phyloP scores from a whole-genome alignment of 2,113 vertebrate species.

The Brienomyrus longianalis region DNA sequence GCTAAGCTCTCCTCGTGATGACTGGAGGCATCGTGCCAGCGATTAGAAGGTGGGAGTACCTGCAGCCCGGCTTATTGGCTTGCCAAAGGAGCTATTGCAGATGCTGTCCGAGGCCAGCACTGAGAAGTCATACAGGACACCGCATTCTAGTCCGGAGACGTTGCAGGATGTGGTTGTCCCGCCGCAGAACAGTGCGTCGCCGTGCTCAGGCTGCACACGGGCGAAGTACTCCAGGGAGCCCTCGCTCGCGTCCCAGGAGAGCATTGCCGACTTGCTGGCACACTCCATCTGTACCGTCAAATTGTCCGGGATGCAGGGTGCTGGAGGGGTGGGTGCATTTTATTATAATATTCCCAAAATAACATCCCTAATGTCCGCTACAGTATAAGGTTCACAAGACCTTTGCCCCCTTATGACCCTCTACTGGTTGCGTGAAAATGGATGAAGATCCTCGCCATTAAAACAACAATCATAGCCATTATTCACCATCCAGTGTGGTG shows the following conservation, averaged over 20 bases:
- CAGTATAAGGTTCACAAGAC: background rate
- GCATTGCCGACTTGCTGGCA: slow-evolving; percentile 36
- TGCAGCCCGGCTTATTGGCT: slow-evolving; percentile 44
- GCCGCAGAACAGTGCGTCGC: slow-evolving; percentile 38
- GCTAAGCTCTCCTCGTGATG: too few species aligned
- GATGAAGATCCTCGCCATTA: background rate
- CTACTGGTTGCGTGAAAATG: background rate
- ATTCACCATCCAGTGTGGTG: background rate
- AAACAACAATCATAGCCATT: background rate
- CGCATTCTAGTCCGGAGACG: slow-evolving; percentile 52
- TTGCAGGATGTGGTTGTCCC: slow-evolving; percentile 41
- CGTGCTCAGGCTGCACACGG: slow-evolving; percentile 28
- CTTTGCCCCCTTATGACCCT: background rate
- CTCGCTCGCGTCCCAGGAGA: slow-evolving; percentile 51
- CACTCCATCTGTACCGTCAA: slow-evolving; percentile 48
- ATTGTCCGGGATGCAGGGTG: slow-evolving; percentile 53
- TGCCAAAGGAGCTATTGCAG: slow-evolving; percentile 57
- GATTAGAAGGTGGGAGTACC: slow-evolving; percentile 41
- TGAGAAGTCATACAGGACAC: slow-evolving; percentile 53
- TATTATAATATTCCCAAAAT: background rate
- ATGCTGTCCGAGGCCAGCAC: slow-evolving; percentile 47
- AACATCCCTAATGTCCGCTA: background rate
- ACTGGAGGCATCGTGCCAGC: background rate
- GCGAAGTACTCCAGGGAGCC: slow-evolving; percentile 46
- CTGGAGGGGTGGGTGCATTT: slow-evolving; percentile 33